Evolutionary conservation across 2,797 vertebrate genomes (phyloP), one percentile per base, ranked within the genome.

Genomic region (Menidia menidia): DNA sequence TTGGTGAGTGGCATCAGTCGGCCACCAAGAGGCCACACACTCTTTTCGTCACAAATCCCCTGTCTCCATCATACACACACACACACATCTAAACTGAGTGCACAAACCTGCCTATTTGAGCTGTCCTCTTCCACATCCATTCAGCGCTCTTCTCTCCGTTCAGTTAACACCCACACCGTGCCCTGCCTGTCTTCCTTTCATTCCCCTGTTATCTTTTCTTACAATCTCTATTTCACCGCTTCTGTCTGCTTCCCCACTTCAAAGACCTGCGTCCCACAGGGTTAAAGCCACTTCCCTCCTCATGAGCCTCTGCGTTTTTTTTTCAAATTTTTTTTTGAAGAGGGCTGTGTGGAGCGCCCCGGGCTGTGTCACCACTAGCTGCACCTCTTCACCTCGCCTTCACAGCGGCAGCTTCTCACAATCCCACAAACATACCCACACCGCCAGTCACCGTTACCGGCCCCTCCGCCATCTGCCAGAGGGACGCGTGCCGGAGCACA

Each of bases 1-100:
- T 59, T 59, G 66, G 77, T 80, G 87, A 89, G 74, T 87, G 88
- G 90, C 86, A 88, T 91, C 85, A 87, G 86, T 90, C 83, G 81
- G 56, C 60, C 70, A 73, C 82, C 60, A 68, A 69, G 78, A 81
- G 71, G 60, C 72, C 66, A 83, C 78, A 83, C 81, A 70, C 77
- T 87, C 84, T 78, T 91, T 89, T 89, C 80, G 90, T 90, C 87
- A 90, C 83, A 87, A 85, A 90, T 77, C 68, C 84, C 85, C 90
- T 85, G 88, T 77, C 78, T 80, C 71, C 43, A 81, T n/a, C 75
- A 73, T 73, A 73, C n/a, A 73, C 60, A 73, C 63, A 73, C 45
- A 71, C 64, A 76, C 47, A 63, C 44, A 39, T 48, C 47, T 50
- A 62, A 31, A 62, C 51, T 48, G 13, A 31, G 52, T 10, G n/a